These are phyloP conservation scores for Falco berigora DNA, from an alignment of 2,797 vertebrate species.

Conservation along the genomic window DNA sequence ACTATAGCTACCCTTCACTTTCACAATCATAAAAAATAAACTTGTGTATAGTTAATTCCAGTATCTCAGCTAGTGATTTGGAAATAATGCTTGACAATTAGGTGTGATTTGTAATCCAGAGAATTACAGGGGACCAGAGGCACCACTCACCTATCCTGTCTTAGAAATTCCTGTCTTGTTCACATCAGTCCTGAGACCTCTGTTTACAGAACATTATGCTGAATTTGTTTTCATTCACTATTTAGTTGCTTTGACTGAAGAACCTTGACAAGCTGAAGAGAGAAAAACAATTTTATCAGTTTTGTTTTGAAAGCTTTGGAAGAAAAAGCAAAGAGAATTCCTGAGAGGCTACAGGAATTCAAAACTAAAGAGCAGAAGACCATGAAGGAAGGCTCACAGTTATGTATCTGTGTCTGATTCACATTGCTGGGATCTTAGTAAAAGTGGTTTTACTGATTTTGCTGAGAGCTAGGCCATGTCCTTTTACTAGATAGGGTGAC, in stretches of 20 bases:
- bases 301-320: slow-evolving; percentile 9
- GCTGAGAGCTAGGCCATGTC: background rate
- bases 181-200: background rate
- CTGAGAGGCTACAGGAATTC: background rate
- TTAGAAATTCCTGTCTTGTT: background rate
- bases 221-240: background rate
- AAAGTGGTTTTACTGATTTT: background rate
- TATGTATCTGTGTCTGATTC: background rate
- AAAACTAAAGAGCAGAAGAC: background rate
- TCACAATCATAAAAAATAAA: background rate
- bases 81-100: background rate
- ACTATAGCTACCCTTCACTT: background rate
- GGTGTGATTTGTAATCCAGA: background rate
- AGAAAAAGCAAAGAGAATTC: background rate
- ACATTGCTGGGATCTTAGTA: background rate
- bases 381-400: background rate
- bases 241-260: background rate
- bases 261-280: background rate
- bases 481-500: background rate
- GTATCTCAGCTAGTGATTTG: background rate
- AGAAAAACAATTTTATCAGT: background rate
- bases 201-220: background rate
- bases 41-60: background rate
- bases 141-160: background rate
- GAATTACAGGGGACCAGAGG: background rate